A percentile compares a stretch with the other conserved stretches of the same genome.
These are phyloP conservation scores for Trematocara caparti DNA, from an alignment of 2,797 vertebrate species.

Conservation along the genomic window DNA sequence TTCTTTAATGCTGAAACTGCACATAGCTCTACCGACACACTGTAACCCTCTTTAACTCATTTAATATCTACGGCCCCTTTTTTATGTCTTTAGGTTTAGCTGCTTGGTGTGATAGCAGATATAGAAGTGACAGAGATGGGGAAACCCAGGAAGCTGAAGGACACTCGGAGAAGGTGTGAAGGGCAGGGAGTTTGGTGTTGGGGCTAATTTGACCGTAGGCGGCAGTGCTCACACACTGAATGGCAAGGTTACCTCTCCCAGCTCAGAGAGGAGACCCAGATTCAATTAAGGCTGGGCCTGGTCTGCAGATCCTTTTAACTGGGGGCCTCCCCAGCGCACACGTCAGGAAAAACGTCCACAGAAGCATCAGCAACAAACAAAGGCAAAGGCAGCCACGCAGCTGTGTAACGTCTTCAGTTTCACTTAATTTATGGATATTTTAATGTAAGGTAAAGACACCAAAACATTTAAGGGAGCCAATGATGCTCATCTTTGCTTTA, in stretches of 20 bases:
- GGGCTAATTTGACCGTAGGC: constrained; percentile 83
- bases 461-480: not conserved
- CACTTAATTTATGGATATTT: not conserved
- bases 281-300: constrained; percentile 86
- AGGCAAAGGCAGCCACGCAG: not conserved
- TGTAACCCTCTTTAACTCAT: not conserved
- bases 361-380: not conserved
- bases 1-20: not conserved
- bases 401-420: not conserved
- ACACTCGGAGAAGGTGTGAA: constrained; percentile 67
- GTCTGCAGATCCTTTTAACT: constrained; percentile 92
- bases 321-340: constrained; percentile 20
- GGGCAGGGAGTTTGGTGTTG: constrained; percentile 47
- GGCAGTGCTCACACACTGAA: constrained; percentile 78
- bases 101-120: not conserved
- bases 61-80: not conserved
- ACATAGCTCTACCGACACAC: not conserved
- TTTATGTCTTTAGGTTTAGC: not conserved
- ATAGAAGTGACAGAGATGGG: not conserved
- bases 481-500: not conserved
- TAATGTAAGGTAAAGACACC: not conserved
- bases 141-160: constrained; percentile 83
- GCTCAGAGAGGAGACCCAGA: constrained; percentile 82
- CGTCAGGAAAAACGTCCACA: not conserved
- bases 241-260: constrained; percentile 88